phyloP scores from a whole-genome alignment of 2,888 invertebrate species.

The Rugalucina vietnamica region DNA sequence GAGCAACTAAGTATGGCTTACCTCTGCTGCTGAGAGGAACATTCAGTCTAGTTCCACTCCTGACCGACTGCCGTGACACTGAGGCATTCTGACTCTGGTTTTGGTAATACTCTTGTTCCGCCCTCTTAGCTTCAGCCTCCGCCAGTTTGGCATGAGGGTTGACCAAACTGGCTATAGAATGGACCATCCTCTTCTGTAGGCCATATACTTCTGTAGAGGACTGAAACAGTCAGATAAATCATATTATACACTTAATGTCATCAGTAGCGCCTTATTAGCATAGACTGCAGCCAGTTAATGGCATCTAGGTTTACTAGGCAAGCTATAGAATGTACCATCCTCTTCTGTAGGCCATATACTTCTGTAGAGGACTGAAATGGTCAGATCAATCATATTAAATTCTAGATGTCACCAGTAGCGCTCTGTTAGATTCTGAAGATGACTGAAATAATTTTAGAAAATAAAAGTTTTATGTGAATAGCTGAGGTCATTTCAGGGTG shows the following conservation, averaged over 20 bases:
- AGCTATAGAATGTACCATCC: constrained; percentile 75
- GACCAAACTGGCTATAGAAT: constrained; percentile 76
- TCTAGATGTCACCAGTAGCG: too few species aligned
- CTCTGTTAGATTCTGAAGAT: too few species aligned
- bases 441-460: too few species aligned
- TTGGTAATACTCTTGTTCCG: constrained; percentile 59
- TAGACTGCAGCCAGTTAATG: constrained; percentile 65
- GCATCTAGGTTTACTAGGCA: constrained; percentile 78
- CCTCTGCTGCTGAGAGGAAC: background rate
- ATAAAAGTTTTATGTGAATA: too few species aligned
- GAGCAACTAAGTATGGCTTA: too few species aligned
- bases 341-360: constrained; percentile 61
- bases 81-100: background rate
- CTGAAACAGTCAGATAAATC: background rate
- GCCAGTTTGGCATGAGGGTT: constrained; percentile 76
- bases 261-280: constrained; percentile 55
- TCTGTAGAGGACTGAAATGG: constrained; percentile 34
- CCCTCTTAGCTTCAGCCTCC: constrained; percentile 61
- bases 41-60: too few species aligned
- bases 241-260: too few species aligned
- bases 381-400: too few species aligned
- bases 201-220: constrained; percentile 50
- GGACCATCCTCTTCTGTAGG: constrained; percentile 69
- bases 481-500: too few species aligned
- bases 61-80: background rate